Conservation (phyloP, 1,140 invertebrate genomes). For the Heterodera carotae region DNA sequence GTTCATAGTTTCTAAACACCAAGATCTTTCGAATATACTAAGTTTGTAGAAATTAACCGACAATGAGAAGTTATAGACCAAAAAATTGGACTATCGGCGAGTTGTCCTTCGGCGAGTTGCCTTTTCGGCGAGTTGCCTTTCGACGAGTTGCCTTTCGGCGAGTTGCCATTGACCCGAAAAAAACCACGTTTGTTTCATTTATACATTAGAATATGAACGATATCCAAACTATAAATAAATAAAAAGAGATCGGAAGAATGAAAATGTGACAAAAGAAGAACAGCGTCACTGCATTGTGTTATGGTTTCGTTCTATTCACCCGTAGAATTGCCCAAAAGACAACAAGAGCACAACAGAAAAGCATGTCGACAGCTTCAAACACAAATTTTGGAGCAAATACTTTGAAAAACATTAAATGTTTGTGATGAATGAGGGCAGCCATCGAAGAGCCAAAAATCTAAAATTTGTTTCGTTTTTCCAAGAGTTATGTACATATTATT, state of each 20-base stretch:
- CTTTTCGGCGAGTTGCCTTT: too few relatives aligned
- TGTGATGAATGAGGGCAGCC: slow-evolving; percentile 35
- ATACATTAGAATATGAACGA: too few relatives aligned
- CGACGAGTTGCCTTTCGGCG: too few relatives aligned
- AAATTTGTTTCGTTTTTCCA: background rate
- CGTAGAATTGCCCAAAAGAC: slow-evolving; percentile 16
- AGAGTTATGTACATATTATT: too few relatives aligned
- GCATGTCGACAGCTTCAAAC: slow-evolving; percentile 39
- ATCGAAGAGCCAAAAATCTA: slow-evolving; percentile 30
- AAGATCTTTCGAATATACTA: too few relatives aligned
- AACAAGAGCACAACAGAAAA: slow-evolving; percentile 35
- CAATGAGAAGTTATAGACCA: too few relatives aligned
- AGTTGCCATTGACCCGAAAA: too few relatives aligned
- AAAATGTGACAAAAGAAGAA: background rate
- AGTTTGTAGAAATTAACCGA: too few relatives aligned
- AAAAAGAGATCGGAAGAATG: background rate
- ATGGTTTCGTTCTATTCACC: background rate
- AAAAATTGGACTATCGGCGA: too few relatives aligned
- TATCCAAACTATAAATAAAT: background rate
- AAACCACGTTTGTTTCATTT: too few relatives aligned
- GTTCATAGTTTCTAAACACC: too few relatives aligned
- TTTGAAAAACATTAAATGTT: slow-evolving; percentile 50
- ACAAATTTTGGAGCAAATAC: slow-evolving; percentile 52
- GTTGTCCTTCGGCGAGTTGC: too few relatives aligned
- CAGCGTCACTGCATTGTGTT: background rate